Evolutionary conservation across 2,797 vertebrate species (phyloP).

Genomic region (Orestias chungarensis): DNA sequence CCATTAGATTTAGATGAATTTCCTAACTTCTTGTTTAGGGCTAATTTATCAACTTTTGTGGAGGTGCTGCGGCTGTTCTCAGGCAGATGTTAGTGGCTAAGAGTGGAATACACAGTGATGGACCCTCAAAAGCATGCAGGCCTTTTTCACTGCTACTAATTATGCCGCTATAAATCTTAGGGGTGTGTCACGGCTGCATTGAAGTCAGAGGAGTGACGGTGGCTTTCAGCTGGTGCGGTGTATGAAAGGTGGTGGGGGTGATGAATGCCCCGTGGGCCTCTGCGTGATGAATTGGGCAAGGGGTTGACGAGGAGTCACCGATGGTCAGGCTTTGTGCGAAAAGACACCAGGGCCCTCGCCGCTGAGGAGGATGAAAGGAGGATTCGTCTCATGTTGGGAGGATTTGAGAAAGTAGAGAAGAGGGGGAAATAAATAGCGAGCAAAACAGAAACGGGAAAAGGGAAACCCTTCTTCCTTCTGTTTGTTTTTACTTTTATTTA

Average conservation of each 20-base stretch:
- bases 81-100: slow-evolving; percentile 60
- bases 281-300: slow-evolving; percentile 75
- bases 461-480: slow-evolving; percentile 42
- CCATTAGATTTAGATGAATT: slow-evolving; percentile 51
- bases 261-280: slow-evolving; percentile 78
- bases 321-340: slow-evolving; percentile 75
- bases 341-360: slow-evolving; percentile 69
- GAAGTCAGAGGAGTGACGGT: slow-evolving; percentile 78
- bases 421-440: slow-evolving; percentile 48
- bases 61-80: slow-evolving; percentile 49
- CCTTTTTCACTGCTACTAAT: slow-evolving; percentile 75
- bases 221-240: slow-evolving; percentile 78
- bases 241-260: slow-evolving; percentile 78
- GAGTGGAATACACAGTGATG: slow-evolving; percentile 61
- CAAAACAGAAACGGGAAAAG: slow-evolving; percentile 51
- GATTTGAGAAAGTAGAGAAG: slow-evolving; percentile 61
- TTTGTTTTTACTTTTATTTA: no score
- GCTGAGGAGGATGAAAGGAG: slow-evolving; percentile 71
- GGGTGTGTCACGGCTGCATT: slow-evolving; percentile 74
- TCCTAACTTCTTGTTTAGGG: slow-evolving; percentile 54
- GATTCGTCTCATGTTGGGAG: slow-evolving; percentile 71
- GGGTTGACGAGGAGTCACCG: slow-evolving; percentile 79
- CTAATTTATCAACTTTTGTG: slow-evolving; percentile 66
- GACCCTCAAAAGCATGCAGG: slow-evolving; percentile 67
- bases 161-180: slow-evolving; percentile 79